Evolutionary conservation across 2,113 vertebrate species (phyloP).

Genomic region (Brachionichthys hirsutus): DNA sequence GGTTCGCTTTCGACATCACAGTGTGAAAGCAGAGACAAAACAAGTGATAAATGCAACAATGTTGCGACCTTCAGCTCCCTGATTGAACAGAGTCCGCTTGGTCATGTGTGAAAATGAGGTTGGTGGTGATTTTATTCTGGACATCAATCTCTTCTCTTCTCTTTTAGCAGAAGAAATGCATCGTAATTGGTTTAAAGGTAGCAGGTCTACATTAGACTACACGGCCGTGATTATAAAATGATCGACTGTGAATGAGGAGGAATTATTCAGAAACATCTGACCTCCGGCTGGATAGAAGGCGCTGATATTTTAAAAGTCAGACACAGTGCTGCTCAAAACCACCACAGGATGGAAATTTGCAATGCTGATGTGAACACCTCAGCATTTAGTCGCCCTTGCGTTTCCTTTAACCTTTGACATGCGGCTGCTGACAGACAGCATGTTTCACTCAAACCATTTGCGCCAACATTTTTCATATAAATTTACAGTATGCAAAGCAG

Average conservation of each 20-base stretch:
- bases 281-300: constrained; percentile 17
- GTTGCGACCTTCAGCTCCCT: no score
- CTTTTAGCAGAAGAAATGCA: constrained; percentile 14
- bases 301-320: constrained; percentile 50
- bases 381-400: constrained; percentile 16
- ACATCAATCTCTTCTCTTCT: constrained; percentile 14
- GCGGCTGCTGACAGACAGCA: constrained; percentile 1
- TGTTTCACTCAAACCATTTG: constrained; percentile 9
- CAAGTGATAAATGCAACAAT: no score
- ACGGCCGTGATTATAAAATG: constrained; percentile 16
- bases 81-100: no score
- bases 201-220: neutral
- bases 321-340: constrained; percentile 22
- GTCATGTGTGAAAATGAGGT: no score
- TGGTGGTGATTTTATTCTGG: constrained; percentile 16
- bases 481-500: no score
- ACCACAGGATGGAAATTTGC: constrained; percentile 27
- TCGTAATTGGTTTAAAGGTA: constrained; percentile 12
- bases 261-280: constrained; percentile 45
- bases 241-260: constrained; percentile 14
- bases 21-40: no score
- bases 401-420: constrained; percentile 38
- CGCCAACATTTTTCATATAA: neutral
- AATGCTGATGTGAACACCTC: constrained; percentile 36
- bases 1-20: no score